Percentiles rank a stretch among this genome's conserved stretches.
phyloP scores from a whole-genome alignment of 2,888 invertebrate genomes.

The Caenorhabditis imperialis region DNA sequence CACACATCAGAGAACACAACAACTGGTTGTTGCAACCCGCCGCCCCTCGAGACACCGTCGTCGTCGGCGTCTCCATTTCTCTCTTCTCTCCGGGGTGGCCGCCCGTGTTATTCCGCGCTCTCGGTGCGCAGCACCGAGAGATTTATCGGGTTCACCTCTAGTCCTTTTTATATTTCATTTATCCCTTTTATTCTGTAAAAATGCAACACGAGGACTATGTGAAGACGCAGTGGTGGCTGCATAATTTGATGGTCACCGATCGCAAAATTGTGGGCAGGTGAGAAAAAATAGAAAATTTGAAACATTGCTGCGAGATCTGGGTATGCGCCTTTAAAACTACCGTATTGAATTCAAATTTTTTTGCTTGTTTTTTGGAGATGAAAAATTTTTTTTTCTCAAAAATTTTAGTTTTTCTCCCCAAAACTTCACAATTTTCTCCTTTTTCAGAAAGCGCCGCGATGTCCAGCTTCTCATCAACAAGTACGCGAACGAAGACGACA shows the following conservation, averaged over 20 bases:
- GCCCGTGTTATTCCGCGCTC: background rate
- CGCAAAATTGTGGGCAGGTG: conserved; percentile 30
- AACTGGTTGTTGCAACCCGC: too few species aligned
- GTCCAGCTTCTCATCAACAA: conserved; percentile 24
- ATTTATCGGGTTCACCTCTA: conserved; percentile 1
- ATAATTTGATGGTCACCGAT: conserved; percentile 23
- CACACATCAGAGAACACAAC: too few species aligned
- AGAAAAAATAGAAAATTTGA: too few species aligned
- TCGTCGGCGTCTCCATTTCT: conserved; percentile 6
- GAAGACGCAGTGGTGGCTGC: conserved; percentile 18
- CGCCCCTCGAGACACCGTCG: too few species aligned
- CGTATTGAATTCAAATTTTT: too few species aligned
- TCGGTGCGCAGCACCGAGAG: background rate
- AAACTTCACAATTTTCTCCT: too few species aligned
- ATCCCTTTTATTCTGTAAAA: background rate
- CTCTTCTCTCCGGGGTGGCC: conserved; percentile 1
- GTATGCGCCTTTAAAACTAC: too few species aligned
- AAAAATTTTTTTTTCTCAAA: background rate
- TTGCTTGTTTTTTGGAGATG: background rate
- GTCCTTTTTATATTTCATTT: background rate
- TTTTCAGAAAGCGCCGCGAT: conserved; percentile 33
- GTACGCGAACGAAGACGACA: conserved; percentile 2
- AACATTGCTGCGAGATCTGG: too few species aligned
- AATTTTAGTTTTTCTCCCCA: background rate
- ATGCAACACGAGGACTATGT: conserved; percentile 12